These are phyloP conservation scores for Cybosia mesomella DNA, from an alignment of 2,888 invertebrate genomes.

Conservation along the genomic window DNA sequence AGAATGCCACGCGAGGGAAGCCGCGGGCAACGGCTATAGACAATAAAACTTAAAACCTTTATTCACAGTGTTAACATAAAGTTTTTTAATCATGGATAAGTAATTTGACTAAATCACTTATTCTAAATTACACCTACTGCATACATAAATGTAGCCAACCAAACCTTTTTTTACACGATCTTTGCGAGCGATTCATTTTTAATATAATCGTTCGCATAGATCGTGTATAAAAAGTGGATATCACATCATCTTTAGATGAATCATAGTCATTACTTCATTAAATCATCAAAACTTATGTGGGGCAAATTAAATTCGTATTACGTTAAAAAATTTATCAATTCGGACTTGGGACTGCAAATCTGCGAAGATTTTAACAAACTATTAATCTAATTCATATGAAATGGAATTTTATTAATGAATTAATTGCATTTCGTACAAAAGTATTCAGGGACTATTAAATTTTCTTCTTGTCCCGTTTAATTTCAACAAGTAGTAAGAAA, in stretches of 20 bases:
- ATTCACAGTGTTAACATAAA: too few relatives aligned
- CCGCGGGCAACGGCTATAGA: too few relatives aligned
- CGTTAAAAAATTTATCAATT: conserved; percentile 12
- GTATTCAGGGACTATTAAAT: too few relatives aligned
- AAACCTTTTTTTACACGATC: too few relatives aligned
- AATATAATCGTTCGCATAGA: neutral
- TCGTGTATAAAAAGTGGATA: conserved; percentile 20
- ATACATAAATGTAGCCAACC: too few relatives aligned
- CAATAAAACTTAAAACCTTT: too few relatives aligned
- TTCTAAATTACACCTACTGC: too few relatives aligned
- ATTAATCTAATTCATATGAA: conserved; percentile 36
- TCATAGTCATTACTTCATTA: conserved; percentile 39
- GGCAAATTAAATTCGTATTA: conserved; percentile 28
- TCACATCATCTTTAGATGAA: conserved; percentile 54
- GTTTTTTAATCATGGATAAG: too few relatives aligned
- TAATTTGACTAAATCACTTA: too few relatives aligned
- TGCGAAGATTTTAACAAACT: conserved; percentile 29
- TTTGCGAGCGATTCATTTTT: neutral
- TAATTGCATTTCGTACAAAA: neutral
- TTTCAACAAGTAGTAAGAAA: neutral
- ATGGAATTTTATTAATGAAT: neutral
- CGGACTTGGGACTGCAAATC: conserved; percentile 14
- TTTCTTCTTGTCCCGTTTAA: too few relatives aligned
- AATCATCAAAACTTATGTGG: conserved; percentile 34
- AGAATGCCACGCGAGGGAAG: too few relatives aligned